Evolutionary conservation across 2,797 vertebrate species (phyloP).

Genomic region (Chelon auratus): DNA sequence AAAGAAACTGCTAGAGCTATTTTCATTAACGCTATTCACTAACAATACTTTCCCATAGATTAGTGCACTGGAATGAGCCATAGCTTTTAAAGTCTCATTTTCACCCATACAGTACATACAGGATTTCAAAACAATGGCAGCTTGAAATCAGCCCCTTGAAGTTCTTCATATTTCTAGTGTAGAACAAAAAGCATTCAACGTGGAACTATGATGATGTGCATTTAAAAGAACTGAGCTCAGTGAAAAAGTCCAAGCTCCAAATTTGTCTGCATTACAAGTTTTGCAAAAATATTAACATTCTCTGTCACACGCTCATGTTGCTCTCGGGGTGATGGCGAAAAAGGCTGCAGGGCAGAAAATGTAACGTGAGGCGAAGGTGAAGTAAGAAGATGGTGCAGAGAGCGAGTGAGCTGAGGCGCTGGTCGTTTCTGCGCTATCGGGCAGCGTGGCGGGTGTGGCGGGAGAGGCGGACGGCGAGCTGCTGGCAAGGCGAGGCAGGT

Average conservation of each 20-base stretch:
- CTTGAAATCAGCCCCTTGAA: constrained; percentile 40
- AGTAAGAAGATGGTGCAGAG: constrained; percentile 26
- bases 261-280: constrained; percentile 27
- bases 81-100: constrained; percentile 30
- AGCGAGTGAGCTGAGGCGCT: constrained; percentile 10
- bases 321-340: not conserved
- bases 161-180: constrained; percentile 77
- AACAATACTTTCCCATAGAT: constrained; percentile 55
- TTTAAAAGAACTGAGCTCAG: constrained; percentile 40
- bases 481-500: constrained; percentile 41
- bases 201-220: constrained; percentile 48
- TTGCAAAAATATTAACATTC: constrained; percentile 32
- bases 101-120: constrained; percentile 54
- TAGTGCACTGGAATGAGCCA: constrained; percentile 64
- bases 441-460: constrained; percentile 24
- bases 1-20: constrained; percentile 32
- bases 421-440: not conserved
- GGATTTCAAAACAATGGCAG: constrained; percentile 42
- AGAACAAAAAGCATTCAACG: constrained; percentile 27
- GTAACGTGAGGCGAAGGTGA: not conserved
- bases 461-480: constrained; percentile 59
- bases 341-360: not conserved
- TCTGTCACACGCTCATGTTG: constrained; percentile 39
- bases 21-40: constrained; percentile 44
- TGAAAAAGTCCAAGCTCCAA: constrained; percentile 29